Evolutionary conservation across 2,797 vertebrate genomes (phyloP).

Genomic region (Meda fulgida): DNA sequence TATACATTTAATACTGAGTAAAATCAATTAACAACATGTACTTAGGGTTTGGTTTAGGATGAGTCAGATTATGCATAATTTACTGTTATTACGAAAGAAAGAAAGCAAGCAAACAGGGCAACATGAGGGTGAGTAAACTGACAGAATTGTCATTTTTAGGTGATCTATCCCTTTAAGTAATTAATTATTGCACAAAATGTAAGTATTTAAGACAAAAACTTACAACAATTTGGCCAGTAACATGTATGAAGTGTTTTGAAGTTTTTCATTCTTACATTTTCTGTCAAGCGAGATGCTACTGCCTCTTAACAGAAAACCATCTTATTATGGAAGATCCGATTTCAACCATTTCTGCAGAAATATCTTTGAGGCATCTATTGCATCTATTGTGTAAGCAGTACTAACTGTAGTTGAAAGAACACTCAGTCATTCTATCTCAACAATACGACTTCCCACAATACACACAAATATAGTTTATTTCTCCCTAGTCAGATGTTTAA

Average conservation of each 20-base stretch:
- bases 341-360: constrained; percentile 1
- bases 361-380: constrained; percentile 14
- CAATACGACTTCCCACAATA: constrained; percentile 30
- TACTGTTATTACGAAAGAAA: background rate
- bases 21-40: background rate
- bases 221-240: background rate
- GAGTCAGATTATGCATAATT: background rate
- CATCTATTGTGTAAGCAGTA: constrained; percentile 16
- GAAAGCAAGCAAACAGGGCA: background rate
- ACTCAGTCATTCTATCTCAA: constrained; percentile 53
- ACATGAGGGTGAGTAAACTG: background rate
- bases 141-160: background rate
- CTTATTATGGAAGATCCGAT: constrained; percentile 18
- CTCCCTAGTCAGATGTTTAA: constrained; percentile 11
- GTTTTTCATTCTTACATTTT: constrained; percentile 20
- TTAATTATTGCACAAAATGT: background rate
- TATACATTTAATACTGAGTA: background rate
- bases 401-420: constrained; percentile 11
- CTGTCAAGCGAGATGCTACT: background rate
- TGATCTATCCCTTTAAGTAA: background rate
- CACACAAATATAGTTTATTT: constrained; percentile 32
- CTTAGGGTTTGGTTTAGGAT: background rate
- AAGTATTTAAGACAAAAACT: background rate
- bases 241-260: background rate
- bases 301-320: background rate